Conservation (phyloP, 2,113 vertebrate genomes). For the Phyllopteryx taeniolatus region DNA sequence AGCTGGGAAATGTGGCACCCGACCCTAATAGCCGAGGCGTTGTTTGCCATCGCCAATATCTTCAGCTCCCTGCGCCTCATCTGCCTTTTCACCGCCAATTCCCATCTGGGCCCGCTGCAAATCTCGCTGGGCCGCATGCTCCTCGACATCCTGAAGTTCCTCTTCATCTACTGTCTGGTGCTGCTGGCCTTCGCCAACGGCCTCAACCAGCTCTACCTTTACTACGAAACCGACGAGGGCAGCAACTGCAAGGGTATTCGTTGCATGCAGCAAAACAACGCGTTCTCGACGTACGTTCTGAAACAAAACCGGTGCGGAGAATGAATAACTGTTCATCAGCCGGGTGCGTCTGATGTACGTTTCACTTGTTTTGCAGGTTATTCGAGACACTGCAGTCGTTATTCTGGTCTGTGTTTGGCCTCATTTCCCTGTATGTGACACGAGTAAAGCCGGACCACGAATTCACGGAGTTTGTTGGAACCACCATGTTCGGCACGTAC, state of each 20-base stretch:
- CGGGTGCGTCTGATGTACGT: constrained; percentile 9
- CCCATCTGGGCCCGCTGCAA: constrained; percentile 94
- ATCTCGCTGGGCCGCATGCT: constrained; percentile 98
- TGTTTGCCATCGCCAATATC: constrained; percentile 97
- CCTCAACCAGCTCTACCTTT: constrained; percentile 95
- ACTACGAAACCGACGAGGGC: constrained; percentile 76
- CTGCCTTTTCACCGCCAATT: constrained; percentile 96
- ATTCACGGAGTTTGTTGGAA: constrained; percentile 94
- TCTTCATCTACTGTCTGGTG: constrained; percentile 98
- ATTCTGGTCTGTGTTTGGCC: constrained; percentile 98
- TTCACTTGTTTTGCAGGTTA: constrained; percentile 74
- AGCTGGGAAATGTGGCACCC: constrained; percentile 96
- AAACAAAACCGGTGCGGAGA: constrained; percentile 6
- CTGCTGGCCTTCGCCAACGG: constrained; percentile 95
- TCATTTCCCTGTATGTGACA: constrained; percentile 92
- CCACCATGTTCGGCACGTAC: constrained; percentile 97
- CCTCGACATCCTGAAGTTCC: constrained; percentile 98
- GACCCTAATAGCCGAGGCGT: constrained; percentile 90
- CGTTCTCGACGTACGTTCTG: constrained; percentile 90
- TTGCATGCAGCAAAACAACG: constrained; percentile 89
- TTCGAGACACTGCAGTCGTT: constrained; percentile 95
- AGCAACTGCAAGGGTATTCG: constrained; percentile 86
- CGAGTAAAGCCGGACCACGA: constrained; percentile 85
- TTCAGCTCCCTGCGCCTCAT: constrained; percentile 97
- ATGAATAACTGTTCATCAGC: constrained; percentile 5